Conservation (phyloP, 2,797 vertebrate genomes). For the Esox lucius region DNA sequence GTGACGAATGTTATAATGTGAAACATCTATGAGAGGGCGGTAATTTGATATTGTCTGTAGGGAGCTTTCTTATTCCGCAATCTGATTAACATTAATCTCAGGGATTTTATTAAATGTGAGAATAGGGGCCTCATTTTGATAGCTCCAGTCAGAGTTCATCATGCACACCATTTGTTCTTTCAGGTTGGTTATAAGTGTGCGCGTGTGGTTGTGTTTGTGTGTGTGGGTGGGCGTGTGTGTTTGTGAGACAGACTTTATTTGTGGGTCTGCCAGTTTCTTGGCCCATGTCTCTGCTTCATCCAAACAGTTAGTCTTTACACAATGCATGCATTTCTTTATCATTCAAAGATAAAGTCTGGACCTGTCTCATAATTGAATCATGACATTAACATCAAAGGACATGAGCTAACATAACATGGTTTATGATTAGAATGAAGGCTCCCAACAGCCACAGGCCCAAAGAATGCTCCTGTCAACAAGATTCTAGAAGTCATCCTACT, state of each 20-base stretch:
- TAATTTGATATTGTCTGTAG: conserved; percentile 3
- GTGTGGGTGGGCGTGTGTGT: too few relatives aligned
- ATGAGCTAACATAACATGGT: neutral
- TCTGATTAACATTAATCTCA: conserved; percentile 40
- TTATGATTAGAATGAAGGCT: neutral
- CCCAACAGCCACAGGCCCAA: neutral
- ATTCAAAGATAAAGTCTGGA: neutral
- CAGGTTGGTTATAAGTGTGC: neutral
- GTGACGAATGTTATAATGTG: conserved; percentile 9
- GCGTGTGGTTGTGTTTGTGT: conserved; percentile 8
- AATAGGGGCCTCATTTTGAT: neutral
- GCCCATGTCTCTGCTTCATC: neutral
- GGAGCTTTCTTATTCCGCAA: neutral
- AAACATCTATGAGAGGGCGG: neutral
- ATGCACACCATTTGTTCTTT: neutral
- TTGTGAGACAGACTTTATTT: neutral
- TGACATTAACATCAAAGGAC: neutral
- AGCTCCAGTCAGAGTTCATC: conserved; percentile 1
- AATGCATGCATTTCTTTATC: neutral
- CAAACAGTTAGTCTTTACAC: neutral
- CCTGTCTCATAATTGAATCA: neutral
- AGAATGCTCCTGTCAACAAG: neutral
- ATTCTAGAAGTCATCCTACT: neutral
- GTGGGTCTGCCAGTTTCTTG: conserved; percentile 4
- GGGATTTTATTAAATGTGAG: conserved; percentile 46